Evolutionary conservation across 2,113 vertebrate genomes (phyloP).

Genomic region (Actenoides hombroni): DNA sequence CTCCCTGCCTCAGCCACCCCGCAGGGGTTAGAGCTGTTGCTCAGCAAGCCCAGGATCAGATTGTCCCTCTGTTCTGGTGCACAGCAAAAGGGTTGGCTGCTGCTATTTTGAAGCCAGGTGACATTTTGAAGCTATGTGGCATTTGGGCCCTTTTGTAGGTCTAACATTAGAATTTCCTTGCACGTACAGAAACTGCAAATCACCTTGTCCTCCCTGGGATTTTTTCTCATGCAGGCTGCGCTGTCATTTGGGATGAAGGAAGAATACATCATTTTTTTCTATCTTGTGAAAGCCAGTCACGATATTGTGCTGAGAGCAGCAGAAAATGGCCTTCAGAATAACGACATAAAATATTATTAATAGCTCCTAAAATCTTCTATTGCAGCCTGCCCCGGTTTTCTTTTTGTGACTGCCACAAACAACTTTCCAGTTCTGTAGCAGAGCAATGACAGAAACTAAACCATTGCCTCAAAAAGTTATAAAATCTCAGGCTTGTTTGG

Average conservation of each 20-base stretch:
- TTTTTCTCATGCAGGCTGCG: not conserved
- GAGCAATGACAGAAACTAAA: not conserved
- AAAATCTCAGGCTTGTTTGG: not conserved
- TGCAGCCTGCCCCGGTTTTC: not conserved
- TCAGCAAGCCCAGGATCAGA: not conserved
- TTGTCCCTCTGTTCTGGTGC: not conserved
- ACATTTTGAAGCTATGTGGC: not conserved
- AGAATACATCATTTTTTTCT: slow-evolving; percentile 14
- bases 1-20: rapidly evolving
- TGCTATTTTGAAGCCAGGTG: not conserved
- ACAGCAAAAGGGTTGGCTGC: not conserved
- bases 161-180: not conserved
- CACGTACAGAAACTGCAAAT: not conserved
- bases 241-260: not conserved
- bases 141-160: not conserved
- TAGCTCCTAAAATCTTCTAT: slow-evolving; percentile 2
- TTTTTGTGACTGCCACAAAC: slow-evolving; percentile 13
- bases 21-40: rapidly evolving
- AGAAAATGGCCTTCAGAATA: slow-evolving; percentile 50
- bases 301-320: slow-evolving; percentile 47
- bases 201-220: not conserved
- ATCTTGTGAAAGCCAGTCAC: not conserved
- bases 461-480: not conserved
- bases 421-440: not conserved
- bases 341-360: slow-evolving; percentile 36